These are phyloP conservation scores for Limnephilus lunatus DNA, from an alignment of 2,888 invertebrate genomes.

Conservation along the genomic window DNA sequence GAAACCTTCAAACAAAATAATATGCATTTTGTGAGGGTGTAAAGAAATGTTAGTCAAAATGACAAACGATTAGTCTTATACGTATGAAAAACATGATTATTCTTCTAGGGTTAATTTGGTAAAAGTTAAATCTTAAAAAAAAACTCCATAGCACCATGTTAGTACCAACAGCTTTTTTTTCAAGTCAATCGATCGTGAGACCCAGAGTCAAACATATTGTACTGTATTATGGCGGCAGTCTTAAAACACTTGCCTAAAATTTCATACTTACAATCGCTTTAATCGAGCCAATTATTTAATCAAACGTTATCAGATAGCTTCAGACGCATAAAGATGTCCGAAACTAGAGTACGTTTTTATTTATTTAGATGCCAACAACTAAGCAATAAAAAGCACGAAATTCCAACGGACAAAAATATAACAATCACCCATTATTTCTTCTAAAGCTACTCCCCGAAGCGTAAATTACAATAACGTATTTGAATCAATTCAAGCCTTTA, in stretches of 20 bases:
- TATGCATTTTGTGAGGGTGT: too few species aligned
- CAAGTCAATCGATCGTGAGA: background rate
- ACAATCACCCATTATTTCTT: background rate
- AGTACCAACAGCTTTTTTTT: background rate
- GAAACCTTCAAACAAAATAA: too few species aligned
- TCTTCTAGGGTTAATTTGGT: too few species aligned
- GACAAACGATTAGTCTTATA: too few species aligned
- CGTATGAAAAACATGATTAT: too few species aligned
- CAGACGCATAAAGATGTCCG: background rate
- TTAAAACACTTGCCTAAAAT: background rate
- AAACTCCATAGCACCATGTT: too few species aligned
- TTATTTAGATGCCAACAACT: background rate
- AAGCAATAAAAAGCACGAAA: background rate
- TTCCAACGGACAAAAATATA: background rate
- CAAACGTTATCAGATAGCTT: background rate
- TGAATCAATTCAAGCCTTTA: background rate
- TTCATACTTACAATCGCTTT: background rate
- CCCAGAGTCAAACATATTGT: background rate
- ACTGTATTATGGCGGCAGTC: background rate
- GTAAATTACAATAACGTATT: background rate
- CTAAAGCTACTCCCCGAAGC: background rate
- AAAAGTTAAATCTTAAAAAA: too few species aligned
- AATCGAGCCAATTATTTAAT: background rate
- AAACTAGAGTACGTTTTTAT: background rate
- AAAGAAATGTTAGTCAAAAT: too few species aligned